Conservation (phyloP, 2,113 vertebrate genomes). For the Rhizomys pruinosus region DNA sequence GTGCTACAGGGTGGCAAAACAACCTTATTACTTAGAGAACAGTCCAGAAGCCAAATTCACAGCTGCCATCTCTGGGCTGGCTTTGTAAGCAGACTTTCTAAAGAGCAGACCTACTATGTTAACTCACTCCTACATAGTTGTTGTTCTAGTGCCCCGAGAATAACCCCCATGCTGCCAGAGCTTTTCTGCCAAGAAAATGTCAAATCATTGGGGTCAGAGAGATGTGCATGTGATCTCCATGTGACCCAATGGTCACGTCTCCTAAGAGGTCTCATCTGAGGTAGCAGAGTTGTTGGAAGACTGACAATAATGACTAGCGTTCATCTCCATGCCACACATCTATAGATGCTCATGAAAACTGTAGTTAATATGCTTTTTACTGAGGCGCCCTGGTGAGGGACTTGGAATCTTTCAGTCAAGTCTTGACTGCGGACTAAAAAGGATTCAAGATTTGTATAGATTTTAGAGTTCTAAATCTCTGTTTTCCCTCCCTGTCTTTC, state of each 20-base stretch:
- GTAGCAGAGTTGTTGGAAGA: background rate
- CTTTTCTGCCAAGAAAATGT: conserved; percentile 12
- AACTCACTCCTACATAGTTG: background rate
- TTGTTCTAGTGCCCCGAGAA: background rate
- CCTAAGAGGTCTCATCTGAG: background rate
- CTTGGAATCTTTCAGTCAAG: background rate
- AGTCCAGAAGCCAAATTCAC: conserved; percentile 42
- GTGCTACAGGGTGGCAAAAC: background rate
- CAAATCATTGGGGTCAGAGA: conserved; percentile 15
- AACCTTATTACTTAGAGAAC: background rate
- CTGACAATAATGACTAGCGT: background rate
- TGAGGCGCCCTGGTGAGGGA: background rate
- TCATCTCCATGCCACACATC: background rate
- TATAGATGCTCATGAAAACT: background rate
- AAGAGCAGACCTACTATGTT: background rate
- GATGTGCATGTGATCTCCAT: background rate
- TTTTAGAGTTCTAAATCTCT: conserved; percentile 57
- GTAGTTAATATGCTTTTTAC: background rate
- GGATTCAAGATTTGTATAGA: conserved; percentile 50
- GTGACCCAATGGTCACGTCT: background rate
- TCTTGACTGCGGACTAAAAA: conserved; percentile 50
- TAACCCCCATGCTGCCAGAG: background rate
- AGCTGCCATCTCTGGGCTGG: background rate
- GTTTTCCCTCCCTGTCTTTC: conserved; percentile 27
- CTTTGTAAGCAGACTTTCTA: background rate